Conservation (phyloP, 2,888 invertebrate species). For the Oscheius onirici region DNA sequence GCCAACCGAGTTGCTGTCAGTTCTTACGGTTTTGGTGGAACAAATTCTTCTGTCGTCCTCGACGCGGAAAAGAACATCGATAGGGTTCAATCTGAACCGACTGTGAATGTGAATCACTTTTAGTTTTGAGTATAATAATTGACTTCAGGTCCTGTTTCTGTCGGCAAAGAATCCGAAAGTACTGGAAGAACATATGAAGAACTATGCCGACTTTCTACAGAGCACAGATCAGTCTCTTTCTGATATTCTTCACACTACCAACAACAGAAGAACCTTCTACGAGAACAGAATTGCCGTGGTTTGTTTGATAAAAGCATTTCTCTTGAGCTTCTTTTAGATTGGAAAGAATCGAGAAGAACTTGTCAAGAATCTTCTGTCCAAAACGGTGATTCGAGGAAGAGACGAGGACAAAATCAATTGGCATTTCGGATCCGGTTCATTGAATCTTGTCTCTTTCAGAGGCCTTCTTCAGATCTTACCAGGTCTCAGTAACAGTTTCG, state of each 20-base stretch:
- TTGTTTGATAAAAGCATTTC: neutral
- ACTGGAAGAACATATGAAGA: conserved; percentile 38
- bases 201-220: conserved; percentile 41
- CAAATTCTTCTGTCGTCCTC: conserved; percentile 51
- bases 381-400: neutral
- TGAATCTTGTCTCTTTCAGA: conserved; percentile 5
- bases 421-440: neutral
- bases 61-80: conserved; percentile 18
- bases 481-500: neutral
- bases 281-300: conserved; percentile 42
- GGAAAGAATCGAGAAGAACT: conserved; percentile 42
- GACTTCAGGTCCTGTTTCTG: conserved; percentile 40
- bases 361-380: conserved; percentile 31
- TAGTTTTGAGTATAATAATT: neutral
- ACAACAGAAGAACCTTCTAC: conserved; percentile 43
- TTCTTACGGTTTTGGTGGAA: conserved; percentile 57
- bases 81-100: neutral
- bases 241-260: conserved; percentile 49
- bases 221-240: conserved; percentile 27
- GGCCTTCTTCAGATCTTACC: neutral
- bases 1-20: conserved; percentile 45
- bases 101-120: conserved; percentile 17
- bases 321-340: conserved; percentile 13
- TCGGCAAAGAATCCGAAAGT: conserved; percentile 49
- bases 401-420: conserved; percentile 12